Percentiles rank a stretch among this genome's conserved stretches.
phyloP scores from a whole-genome alignment of 2,113 vertebrate species.

The Actenoides lindsayi region DNA sequence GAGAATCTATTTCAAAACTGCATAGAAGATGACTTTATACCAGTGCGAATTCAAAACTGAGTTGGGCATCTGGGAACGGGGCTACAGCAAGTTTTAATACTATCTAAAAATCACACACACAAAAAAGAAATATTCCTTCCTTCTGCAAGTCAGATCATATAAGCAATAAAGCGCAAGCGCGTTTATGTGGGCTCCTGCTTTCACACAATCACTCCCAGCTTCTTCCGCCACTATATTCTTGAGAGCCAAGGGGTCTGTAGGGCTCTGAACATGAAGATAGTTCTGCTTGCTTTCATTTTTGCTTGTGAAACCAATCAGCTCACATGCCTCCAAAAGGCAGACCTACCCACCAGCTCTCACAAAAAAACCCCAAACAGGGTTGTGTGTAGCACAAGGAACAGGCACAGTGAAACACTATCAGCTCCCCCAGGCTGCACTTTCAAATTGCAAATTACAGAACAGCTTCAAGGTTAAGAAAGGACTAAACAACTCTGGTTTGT shows the following conservation, averaged over 20 bases:
- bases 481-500: neutral
- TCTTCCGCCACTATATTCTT: neutral
- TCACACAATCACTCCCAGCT: neutral
- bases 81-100: neutral
- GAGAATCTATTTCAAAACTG: neutral
- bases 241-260: neutral
- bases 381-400: neutral
- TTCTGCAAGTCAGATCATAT: neutral
- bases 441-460: neutral
- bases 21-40: neutral
- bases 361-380: neutral
- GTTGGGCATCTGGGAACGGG: neutral
- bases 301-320: neutral
- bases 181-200: neutral
- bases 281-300: neutral
- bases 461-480: neutral
- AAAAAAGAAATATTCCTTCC: neutral
- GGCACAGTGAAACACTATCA: slow-evolving; percentile 5
- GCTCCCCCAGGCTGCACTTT: slow-evolving; percentile 47
- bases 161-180: neutral
- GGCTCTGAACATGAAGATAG: neutral
- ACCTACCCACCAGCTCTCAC: neutral
- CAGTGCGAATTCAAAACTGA: neutral
- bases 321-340: neutral
- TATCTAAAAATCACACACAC: neutral